phyloP scores from a whole-genome alignment of 2,888 invertebrate genomes.

The Macrophya annulata region DNA sequence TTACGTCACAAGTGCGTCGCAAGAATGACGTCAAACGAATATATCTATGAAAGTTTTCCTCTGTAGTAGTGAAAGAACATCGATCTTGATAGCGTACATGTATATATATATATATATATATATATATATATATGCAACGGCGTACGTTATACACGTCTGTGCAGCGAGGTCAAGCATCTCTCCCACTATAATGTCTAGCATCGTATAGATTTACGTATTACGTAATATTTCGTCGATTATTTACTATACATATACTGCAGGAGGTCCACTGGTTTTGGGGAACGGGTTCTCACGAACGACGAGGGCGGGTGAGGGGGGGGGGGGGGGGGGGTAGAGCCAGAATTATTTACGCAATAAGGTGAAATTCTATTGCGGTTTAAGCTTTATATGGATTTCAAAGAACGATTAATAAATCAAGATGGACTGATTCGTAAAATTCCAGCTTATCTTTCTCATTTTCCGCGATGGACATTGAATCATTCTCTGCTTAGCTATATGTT shows the following conservation, averaged over 20 bases:
- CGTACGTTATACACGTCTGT: background rate
- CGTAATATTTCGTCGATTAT: conserved; percentile 3
- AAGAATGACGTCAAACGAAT: background rate
- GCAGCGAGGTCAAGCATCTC: conserved; percentile 25
- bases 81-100: background rate
- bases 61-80: conserved; percentile 9
- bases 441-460: background rate
- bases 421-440: background rate
- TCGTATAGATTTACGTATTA: background rate
- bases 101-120: no score
- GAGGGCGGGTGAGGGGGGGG: background rate
- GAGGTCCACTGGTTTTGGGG: background rate
- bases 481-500: background rate
- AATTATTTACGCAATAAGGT: background rate
- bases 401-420: background rate
- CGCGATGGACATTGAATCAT: background rate
- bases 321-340: background rate
- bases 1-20: conserved; percentile 13
- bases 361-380: background rate
- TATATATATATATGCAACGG: background rate
- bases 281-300: background rate
- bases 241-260: background rate
- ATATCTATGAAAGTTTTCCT: background rate
- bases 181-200: background rate
- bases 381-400: background rate